Conservation (phyloP, 1,140 invertebrate genomes). For the Arctopsyche grandis region DNA sequence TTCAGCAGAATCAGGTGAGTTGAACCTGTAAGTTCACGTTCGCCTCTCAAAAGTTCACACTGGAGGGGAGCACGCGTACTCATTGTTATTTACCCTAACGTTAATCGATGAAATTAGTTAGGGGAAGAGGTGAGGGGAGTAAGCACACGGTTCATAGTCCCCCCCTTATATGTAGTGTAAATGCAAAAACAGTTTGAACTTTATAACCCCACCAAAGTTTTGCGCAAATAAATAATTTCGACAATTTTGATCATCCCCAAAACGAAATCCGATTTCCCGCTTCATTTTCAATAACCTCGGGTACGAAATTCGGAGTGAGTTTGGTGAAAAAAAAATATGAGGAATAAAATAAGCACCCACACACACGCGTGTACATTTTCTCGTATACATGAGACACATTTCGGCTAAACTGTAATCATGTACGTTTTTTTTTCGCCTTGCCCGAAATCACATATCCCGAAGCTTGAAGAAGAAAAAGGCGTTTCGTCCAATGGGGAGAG, state of each 20-base stretch:
- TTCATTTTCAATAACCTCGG: constrained; percentile 26
- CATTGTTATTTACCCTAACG: constrained; percentile 9
- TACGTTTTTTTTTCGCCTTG: constrained; percentile 40
- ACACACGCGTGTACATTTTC: background rate
- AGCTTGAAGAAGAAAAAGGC: constrained; percentile 40
- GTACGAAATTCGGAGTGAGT: constrained; percentile 1
- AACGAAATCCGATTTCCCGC: background rate
- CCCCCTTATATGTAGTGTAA: too few relatives aligned
- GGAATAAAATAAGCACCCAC: constrained; percentile 4
- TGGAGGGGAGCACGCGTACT: constrained; percentile 2
- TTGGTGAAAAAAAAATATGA: constrained; percentile 1
- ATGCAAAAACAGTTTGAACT: too few relatives aligned
- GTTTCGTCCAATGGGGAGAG: constrained; percentile 42
- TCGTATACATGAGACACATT: constrained; percentile 47
- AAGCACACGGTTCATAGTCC: too few relatives aligned
- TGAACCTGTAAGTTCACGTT: constrained; percentile 16
- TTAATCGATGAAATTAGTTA: too few relatives aligned
- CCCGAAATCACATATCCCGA: constrained; percentile 51
- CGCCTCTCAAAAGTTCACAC: too few relatives aligned
- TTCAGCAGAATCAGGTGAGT: background rate
- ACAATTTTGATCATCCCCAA: too few relatives aligned
- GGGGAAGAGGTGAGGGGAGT: too few relatives aligned
- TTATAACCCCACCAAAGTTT: too few relatives aligned
- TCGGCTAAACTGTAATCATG: constrained; percentile 51
- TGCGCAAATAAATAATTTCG: too few relatives aligned